Evolutionary conservation across 2,113 vertebrate species (phyloP).

Genomic region (Aphelocoma coerulescens): DNA sequence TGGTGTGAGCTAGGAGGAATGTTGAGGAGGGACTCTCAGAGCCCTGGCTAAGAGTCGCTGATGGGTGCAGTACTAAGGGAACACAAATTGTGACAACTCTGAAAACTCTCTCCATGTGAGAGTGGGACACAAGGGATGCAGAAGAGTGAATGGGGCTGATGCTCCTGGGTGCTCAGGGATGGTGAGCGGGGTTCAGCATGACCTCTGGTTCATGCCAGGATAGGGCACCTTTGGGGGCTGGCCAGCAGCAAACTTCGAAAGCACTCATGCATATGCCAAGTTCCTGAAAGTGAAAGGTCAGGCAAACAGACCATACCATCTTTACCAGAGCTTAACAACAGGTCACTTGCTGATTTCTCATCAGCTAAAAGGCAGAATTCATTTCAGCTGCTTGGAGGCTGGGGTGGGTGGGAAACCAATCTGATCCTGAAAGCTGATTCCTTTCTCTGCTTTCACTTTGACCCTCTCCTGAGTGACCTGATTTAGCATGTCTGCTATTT

Average conservation of each 20-base stretch:
- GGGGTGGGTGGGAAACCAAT: neutral
- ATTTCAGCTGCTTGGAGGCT: neutral
- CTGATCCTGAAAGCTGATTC: neutral
- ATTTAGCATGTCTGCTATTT: neutral
- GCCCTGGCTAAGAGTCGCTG: neutral
- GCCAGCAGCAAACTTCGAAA: neutral
- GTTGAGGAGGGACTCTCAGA: neutral
- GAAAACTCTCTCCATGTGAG: neutral
- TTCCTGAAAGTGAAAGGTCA: neutral
- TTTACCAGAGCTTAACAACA: neutral
- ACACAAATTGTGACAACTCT: neutral
- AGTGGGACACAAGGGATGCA: neutral
- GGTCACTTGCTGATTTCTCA: neutral
- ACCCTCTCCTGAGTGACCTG: neutral
- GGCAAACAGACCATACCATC: neutral
- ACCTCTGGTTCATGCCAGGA: neutral
- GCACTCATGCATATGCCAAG: fast-evolving
- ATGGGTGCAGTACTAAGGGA: neutral
- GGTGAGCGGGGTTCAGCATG: neutral
- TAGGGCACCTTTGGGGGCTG: neutral
- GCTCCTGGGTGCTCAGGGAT: neutral
- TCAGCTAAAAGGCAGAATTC: neutral
- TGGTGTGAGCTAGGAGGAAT: neutral
- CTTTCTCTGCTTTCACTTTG: neutral
- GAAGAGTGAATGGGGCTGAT: neutral